A percentile compares a stretch with the other conserved stretches of the same genome.
Evolutionary conservation across 2,113 vertebrate genomes (phyloP).

Genomic region (Bolborhynchus lineola): DNA sequence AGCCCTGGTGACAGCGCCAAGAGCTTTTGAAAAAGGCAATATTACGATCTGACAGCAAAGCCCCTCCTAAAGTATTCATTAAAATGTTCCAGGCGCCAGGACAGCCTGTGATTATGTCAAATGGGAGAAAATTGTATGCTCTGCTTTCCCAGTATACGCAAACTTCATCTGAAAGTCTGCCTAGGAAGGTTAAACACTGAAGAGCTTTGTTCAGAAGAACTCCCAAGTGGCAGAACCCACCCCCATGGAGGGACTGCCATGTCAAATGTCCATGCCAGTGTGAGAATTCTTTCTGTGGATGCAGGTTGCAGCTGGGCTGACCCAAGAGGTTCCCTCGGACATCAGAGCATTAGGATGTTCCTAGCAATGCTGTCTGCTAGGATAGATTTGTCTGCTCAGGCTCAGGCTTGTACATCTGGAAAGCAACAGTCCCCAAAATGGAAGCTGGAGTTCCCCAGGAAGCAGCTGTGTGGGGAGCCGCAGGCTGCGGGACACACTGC

Average conservation of each 20-base stretch:
- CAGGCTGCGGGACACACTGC: background rate
- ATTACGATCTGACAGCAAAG: conserved; percentile 21
- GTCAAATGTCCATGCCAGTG: fast-evolving
- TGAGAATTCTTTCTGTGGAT: fast-evolving
- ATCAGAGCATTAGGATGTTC: background rate
- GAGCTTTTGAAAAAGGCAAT: background rate
- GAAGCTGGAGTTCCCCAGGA: conserved; percentile 20
- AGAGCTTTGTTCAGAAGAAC: background rate
- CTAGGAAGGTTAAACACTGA: background rate
- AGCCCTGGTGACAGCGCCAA: background rate
- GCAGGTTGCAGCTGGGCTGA: background rate
- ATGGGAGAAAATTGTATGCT: background rate
- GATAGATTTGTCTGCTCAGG: background rate
- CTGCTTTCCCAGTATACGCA: fast-evolving
- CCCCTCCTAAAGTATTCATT: conserved; percentile 3
- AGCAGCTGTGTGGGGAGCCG: background rate
- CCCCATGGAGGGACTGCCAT: fast-evolving
- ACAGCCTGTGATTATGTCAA: conserved; percentile 46
- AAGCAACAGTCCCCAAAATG: background rate
- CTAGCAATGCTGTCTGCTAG: background rate
- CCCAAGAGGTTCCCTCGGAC: background rate
- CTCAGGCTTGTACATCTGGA: background rate
- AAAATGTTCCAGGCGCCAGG: background rate
- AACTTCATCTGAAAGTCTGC: background rate
- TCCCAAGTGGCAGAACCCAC: background rate